Conservation (phyloP, 2,113 vertebrate species). For the Haemorhous mexicanus region DNA sequence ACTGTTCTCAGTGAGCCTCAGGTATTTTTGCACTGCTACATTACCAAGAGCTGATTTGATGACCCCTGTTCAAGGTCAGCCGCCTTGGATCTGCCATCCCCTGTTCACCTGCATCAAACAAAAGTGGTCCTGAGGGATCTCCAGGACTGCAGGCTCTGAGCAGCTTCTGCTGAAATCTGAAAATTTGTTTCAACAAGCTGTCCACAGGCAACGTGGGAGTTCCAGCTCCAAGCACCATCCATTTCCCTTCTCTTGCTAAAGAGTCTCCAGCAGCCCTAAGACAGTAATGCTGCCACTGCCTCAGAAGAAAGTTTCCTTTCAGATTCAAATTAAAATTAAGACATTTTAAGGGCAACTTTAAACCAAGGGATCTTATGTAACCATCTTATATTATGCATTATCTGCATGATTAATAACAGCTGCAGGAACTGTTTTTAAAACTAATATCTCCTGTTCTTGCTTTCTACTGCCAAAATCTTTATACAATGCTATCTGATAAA, state of each 20-base stretch:
- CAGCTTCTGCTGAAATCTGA: not conserved
- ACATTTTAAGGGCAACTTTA: not conserved
- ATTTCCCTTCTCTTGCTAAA: not conserved
- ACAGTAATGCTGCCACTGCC: accelerated
- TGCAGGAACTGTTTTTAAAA: not conserved
- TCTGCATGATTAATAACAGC: not conserved
- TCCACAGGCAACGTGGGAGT: not conserved
- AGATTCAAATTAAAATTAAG: not conserved
- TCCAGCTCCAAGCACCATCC: not conserved
- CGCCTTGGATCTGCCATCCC: not conserved
- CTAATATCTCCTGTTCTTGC: not conserved
- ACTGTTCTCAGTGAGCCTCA: not conserved
- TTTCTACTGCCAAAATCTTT: not conserved
- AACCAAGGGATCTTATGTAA: not conserved
- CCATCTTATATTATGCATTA: not conserved
- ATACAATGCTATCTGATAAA: not conserved
- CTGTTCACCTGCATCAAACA: not conserved
- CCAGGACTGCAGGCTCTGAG: not conserved
- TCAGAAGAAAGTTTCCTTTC: not conserved
- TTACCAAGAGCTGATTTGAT: not conserved
- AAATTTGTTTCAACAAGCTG: not conserved
- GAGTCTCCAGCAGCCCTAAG: not conserved
- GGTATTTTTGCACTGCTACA: not conserved
- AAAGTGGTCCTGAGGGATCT: not conserved
- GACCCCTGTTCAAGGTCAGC: not conserved